These are phyloP conservation scores for Papilio polytes DNA, from an alignment of 1,140 invertebrate genomes.

Conservation along the genomic window DNA sequence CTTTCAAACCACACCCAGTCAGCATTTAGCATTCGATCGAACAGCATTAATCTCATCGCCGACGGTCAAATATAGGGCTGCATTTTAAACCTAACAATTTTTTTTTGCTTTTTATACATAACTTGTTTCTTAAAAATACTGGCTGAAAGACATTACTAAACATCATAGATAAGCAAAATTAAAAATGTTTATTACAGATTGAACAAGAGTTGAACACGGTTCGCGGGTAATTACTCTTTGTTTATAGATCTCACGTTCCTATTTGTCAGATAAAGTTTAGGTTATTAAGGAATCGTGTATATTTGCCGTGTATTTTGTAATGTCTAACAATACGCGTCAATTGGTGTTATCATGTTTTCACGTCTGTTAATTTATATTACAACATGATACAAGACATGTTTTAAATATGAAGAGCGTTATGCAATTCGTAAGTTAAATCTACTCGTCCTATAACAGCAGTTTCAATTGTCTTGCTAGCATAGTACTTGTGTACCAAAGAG, in stretches of 20 bases:
- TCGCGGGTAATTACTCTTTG: conserved; percentile 25
- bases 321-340: conserved; percentile 15
- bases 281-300: conserved; percentile 32
- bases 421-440: neutral
- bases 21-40: neutral
- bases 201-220: neutral
- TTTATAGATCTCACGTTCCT: conserved; percentile 30
- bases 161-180: conserved; percentile 29
- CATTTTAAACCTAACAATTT: neutral
- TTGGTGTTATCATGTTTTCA: conserved; percentile 9
- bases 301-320: neutral
- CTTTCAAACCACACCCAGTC: conserved; percentile 26
- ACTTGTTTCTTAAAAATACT: neutral
- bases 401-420: neutral
- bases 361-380: neutral
- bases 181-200: conserved; percentile 31
- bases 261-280: conserved; percentile 30
- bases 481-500: neutral
- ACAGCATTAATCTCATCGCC: neutral
- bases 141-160: neutral
- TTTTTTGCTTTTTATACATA: neutral
- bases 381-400: neutral
- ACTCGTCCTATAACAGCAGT: neutral
- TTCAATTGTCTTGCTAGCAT: neutral
- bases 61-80: neutral